Conservation (phyloP, 2,888 invertebrate genomes). For the Drosophila nr. fundita region DNA sequence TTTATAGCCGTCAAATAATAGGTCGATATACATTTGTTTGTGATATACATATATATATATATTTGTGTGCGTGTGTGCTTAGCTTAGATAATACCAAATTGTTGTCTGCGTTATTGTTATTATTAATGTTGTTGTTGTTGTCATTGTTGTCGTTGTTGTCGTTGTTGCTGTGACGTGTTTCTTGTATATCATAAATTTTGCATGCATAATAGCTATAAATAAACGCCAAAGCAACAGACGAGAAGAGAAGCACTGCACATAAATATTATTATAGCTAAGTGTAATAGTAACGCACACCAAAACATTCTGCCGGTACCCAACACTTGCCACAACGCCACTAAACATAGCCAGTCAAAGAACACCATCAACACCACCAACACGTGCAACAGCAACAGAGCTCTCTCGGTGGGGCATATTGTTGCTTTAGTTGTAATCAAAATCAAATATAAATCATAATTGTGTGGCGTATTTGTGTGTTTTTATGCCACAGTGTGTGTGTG, state of each 20-base stretch:
- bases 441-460: constrained; percentile 76
- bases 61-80: background rate
- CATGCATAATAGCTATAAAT: constrained; percentile 77
- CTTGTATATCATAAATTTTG: constrained; percentile 77
- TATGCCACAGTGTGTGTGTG: constrained; percentile 20
- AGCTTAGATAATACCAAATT: constrained; percentile 30
- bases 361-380: constrained; percentile 19
- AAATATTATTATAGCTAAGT: constrained; percentile 75
- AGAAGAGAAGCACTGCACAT: constrained; percentile 47
- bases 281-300: constrained; percentile 71
- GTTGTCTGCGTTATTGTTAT: constrained; percentile 34
- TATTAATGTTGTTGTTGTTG: constrained; percentile 26
- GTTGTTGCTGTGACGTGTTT: constrained; percentile 56
- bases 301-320: constrained; percentile 36
- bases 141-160: constrained; percentile 28
- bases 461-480: constrained; percentile 42
- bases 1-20: constrained; percentile 40
- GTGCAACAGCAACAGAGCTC: constrained; percentile 37
- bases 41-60: background rate
- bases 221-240: constrained; percentile 52
- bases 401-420: constrained; percentile 54
- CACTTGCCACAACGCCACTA: constrained; percentile 33
- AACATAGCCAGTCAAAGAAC: constrained; percentile 10
- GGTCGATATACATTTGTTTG: constrained; percentile 2
- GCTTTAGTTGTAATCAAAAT: constrained; percentile 75